Percentiles rank a stretch among this genome's conserved stretches.
phyloP scores from a whole-genome alignment of 92 coral and sea anemone genomes.

The Meandrina meandrites region DNA sequence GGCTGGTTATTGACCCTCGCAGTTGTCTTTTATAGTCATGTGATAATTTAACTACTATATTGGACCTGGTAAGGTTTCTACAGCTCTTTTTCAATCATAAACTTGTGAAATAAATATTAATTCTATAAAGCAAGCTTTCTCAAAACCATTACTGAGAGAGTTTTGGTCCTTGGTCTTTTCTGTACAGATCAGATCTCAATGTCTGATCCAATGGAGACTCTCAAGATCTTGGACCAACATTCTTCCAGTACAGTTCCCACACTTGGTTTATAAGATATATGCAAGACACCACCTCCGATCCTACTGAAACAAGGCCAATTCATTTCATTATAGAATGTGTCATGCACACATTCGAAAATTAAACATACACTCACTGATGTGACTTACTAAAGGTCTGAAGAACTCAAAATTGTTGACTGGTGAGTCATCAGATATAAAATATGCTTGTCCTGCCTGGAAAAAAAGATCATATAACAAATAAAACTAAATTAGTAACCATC shows the following conservation, averaged over 20 bases:
- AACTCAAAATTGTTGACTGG: slow-evolving; percentile 87
- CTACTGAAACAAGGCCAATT: not conserved
- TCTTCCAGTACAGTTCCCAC: not conserved
- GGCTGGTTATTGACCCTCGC: no score
- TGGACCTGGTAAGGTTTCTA: no score
- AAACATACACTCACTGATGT: no score
- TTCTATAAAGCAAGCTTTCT: no score
- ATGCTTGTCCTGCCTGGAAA: slow-evolving; percentile 85
- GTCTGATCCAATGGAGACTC: not conserved
- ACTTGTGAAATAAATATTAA: no score
- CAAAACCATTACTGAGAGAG: no score
- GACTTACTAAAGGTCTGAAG: slow-evolving; percentile 87
- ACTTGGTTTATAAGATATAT: not conserved
- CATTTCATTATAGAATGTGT: not conserved
- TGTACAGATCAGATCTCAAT: not conserved
- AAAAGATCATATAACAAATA: not conserved
- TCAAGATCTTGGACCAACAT: not conserved
- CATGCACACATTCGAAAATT: not conserved
- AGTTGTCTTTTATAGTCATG: no score
- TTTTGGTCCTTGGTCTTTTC: not conserved
- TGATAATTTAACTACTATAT: no score
- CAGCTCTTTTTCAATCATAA: no score
- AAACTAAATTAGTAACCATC: not conserved
- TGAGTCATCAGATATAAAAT: slow-evolving; percentile 84
- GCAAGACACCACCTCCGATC: no score